Conservation (phyloP, 2,113 vertebrate species). For the Caloenas nicobarica region DNA sequence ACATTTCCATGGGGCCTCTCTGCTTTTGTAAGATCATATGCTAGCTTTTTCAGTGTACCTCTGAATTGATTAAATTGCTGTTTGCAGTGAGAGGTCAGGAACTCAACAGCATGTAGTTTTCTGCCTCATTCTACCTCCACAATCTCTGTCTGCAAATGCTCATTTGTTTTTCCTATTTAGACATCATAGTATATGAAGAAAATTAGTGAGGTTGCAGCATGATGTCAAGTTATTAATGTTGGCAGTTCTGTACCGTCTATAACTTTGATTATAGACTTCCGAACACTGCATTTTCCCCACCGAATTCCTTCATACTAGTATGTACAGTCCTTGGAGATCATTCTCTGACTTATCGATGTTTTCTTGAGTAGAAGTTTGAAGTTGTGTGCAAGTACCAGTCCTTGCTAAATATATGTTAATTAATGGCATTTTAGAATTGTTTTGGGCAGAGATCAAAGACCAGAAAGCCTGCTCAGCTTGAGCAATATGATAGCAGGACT, state of each 20-base stretch:
- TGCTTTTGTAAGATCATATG: too few relatives aligned
- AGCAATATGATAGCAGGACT: not conserved
- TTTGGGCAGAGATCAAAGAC: not conserved
- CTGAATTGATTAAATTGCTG: not conserved
- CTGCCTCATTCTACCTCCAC: not conserved
- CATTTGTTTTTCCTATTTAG: not conserved
- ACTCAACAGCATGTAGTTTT: not conserved
- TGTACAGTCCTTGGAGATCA: not conserved
- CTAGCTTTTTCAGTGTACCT: not conserved
- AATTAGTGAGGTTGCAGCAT: not conserved
- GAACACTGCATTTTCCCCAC: not conserved
- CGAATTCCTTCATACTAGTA: not conserved
- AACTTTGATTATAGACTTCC: not conserved
- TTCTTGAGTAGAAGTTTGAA: not conserved
- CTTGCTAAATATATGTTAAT: not conserved
- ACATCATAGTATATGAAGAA: not conserved
- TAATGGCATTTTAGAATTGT: not conserved
- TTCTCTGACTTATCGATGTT: not conserved
- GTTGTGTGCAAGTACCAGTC: not conserved
- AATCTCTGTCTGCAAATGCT: not conserved
- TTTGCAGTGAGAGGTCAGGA: not conserved
- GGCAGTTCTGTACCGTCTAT: accelerated
- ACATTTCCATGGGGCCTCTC: not conserved
- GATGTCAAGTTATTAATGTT: not conserved
- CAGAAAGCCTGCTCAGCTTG: not conserved